Base-by-base conservation (phyloP, 2,797 vertebrate species). In the Uromys caudimaculatus region DNA sequence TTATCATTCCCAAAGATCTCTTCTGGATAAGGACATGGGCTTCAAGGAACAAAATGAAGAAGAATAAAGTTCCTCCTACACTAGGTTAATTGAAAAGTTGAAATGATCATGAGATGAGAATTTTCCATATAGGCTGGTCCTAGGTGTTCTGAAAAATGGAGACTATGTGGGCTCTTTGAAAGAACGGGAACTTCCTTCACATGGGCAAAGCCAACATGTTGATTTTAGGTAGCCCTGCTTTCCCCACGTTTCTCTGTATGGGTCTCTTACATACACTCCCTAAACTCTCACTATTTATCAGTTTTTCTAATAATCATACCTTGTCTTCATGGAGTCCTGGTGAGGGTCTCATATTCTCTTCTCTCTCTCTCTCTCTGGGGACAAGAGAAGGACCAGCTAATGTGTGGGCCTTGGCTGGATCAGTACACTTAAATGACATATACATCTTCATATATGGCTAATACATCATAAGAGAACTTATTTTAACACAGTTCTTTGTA, bases 1-100 rank as follows among this genome's bases (percentile, higher is more conserved):
- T 4, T 54, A 76, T 58, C 58, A 93, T 84, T 89, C n/a, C 85
- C 23, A 32, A 95, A 87, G 38, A 29, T 47, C 35, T 91, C 54
- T 93, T 14, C 38, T 41, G 19, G 41, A 38, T 1, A 92, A 11
- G 38, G 8, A 58, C 69, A 3, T 9, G 7, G 44, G 1, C 11
- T 94, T n/a, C 1, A 93, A 96, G 75, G 60, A 60, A 64, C 62
- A 64, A 83, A 93, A n/a, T 23, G 58, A 23, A 16, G 44, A 35
- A 7, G 52, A 54, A 62, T 9, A 81, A 62, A 85, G 82, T 64
- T 21, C 14, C 35, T 82, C 19, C 4, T 23, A 8, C 11, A 0
- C 23, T 52, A 3, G n/a, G 16, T 16, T 52, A 84, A 56, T 69
- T 38, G 50, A 83, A 75, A n/a, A 75, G 50, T 47, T 73, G 50